These are phyloP conservation scores for Oreochromis aureus DNA, from an alignment of 2,113 vertebrate genomes.

Conservation along the genomic window DNA sequence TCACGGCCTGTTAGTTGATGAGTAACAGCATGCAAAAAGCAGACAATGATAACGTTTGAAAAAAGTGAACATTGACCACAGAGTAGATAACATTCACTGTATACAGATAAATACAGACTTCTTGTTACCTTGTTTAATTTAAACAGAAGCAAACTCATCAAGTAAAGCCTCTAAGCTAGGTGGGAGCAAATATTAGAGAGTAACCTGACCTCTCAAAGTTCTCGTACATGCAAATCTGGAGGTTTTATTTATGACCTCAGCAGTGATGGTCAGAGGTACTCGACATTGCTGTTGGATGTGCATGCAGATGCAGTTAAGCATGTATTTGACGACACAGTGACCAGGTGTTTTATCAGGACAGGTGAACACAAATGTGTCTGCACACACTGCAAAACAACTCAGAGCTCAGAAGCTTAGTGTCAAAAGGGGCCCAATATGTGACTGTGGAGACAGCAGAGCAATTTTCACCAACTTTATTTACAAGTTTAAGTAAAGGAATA, in stretches of 20 bases:
- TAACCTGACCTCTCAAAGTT: accelerated
- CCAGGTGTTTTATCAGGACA: too few species aligned
- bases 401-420: accelerated
- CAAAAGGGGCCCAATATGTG: too few species aligned
- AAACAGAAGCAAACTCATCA: accelerated
- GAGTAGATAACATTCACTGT: neutral
- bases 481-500: too few species aligned
- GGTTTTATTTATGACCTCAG: too few species aligned
- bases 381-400: accelerated
- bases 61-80: too few species aligned
- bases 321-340: accelerated
- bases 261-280: too few species aligned
- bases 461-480: too few species aligned
- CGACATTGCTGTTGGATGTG: neutral
- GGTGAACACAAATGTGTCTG: too few species aligned
- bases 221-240: too few species aligned
- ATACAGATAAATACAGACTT: neutral
- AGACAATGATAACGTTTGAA: accelerated
- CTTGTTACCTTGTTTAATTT: neutral
- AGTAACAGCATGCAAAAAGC: accelerated
- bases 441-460: too few species aligned
- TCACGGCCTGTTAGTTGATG: accelerated
- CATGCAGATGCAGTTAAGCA: neutral
- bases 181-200: neutral
- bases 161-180: accelerated